Percentiles rank a stretch among this genome's conserved stretches.
These are phyloP conservation scores for Trissoscelio sp. DNA, from an alignment of 2,888 invertebrate genomes.

Conservation along the genomic window DNA sequence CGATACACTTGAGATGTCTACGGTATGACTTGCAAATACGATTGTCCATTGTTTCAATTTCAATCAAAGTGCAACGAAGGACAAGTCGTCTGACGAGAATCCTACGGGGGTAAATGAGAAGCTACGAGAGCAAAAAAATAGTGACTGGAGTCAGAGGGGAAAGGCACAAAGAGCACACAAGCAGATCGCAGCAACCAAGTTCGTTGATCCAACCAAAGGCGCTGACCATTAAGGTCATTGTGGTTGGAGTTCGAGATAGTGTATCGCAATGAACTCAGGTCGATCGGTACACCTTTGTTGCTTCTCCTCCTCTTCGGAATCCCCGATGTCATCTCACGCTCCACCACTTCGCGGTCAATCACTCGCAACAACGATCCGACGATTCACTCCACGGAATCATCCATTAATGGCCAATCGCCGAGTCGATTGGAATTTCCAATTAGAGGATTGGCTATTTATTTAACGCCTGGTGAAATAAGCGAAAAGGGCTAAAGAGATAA, in stretches of 20 bases:
- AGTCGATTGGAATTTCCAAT: constrained; percentile 35
- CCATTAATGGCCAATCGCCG: constrained; percentile 36
- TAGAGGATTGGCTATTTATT: constrained; percentile 18
- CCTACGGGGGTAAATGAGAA: constrained; percentile 67
- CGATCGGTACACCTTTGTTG: constrained; percentile 71
- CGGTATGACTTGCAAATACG: constrained; percentile 63
- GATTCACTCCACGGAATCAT: constrained; percentile 54
- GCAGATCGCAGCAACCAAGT: constrained; percentile 67
- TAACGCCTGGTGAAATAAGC: neutral
- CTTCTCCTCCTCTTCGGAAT: constrained; percentile 61
- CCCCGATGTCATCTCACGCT: constrained; percentile 72
- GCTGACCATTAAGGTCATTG: constrained; percentile 74
- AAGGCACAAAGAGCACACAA: constrained; percentile 68
- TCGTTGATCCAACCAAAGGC: constrained; percentile 72
- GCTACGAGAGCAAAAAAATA: constrained; percentile 37
- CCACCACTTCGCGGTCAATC: constrained; percentile 71
- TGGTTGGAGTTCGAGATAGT: constrained; percentile 70
- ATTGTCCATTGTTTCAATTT: constrained; percentile 67
- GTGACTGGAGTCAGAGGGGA: constrained; percentile 26
- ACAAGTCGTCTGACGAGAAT: constrained; percentile 62
- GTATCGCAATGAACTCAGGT: constrained; percentile 73
- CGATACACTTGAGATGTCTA: constrained; percentile 61
- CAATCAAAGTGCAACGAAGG: constrained; percentile 66
- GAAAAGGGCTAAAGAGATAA: neutral
- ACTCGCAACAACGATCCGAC: constrained; percentile 66